Percentiles rank a stretch among this genome's conserved stretches.
Evolutionary conservation across 64 coral and sea anemone species (phyloP).

Genomic region (Porites australiensis): DNA sequence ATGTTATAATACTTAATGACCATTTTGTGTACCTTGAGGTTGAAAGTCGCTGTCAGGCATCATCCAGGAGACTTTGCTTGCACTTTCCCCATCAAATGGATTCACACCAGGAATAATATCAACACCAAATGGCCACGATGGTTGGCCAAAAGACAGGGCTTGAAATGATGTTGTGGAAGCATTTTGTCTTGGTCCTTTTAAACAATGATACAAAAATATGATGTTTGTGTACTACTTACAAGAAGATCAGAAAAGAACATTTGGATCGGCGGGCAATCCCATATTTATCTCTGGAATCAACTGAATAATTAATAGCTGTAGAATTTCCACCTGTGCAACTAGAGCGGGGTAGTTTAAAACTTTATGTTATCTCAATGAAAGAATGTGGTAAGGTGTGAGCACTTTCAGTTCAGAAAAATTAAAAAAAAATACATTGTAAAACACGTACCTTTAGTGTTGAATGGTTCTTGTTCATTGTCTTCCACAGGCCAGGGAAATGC

Average conservation of each 20-base stretch:
- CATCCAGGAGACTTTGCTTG: neutral
- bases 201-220: neutral
- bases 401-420: no score
- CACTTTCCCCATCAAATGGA: neutral
- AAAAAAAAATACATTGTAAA: neutral
- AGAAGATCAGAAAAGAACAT: no score
- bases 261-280: no score
- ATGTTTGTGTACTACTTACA: no score
- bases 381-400: no score
- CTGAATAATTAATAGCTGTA: no score
- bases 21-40: constrained; percentile 18
- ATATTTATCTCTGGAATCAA: no score
- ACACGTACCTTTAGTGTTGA: constrained; percentile 4
- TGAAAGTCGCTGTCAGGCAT: constrained; percentile 4
- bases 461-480: neutral
- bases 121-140: neutral
- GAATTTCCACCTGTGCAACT: no score
- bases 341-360: no score
- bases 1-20: neutral
- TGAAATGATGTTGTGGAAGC: neutral
- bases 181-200: neutral
- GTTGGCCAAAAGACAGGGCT: neutral
- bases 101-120: neutral
- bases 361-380: no score
- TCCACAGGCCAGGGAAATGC: constrained; percentile 25